Percentiles rank a stretch among this genome's conserved stretches.
These are phyloP conservation scores for Melieria omissa DNA, from an alignment of 2,888 invertebrate species.

Conservation along the genomic window DNA sequence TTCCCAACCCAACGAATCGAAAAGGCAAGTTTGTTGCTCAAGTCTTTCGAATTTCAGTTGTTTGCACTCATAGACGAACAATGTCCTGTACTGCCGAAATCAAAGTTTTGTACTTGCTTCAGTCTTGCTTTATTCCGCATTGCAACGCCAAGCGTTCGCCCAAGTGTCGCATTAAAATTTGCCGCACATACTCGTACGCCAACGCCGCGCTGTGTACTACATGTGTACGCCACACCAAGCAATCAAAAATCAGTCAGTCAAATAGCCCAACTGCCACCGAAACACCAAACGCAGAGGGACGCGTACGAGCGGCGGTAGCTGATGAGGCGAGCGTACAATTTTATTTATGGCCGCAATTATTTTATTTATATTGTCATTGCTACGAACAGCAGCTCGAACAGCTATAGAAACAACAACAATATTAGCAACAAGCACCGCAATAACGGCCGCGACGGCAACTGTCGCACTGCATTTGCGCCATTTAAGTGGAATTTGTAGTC, in stretches of 20 bases:
- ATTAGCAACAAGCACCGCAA: constrained; percentile 17
- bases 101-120: too few relatives aligned
- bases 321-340: constrained; percentile 54
- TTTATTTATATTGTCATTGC: constrained; percentile 62
- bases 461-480: constrained; percentile 24
- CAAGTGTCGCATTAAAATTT: constrained; percentile 40
- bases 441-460: constrained; percentile 22
- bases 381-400: too few relatives aligned
- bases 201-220: constrained; percentile 40
- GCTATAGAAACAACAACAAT: constrained; percentile 20
- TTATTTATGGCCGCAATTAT: constrained; percentile 64
- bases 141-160: too few relatives aligned
- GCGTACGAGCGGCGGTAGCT: constrained; percentile 1
- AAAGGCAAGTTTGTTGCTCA: too few relatives aligned
- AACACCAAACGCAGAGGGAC: constrained; percentile 14
- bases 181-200: constrained; percentile 36
- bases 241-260: constrained; percentile 19
- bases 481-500: constrained; percentile 57
- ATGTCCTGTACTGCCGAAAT: too few relatives aligned
- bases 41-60: too few relatives aligned
- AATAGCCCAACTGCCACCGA: constrained; percentile 26
- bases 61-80: too few relatives aligned
- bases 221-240: background rate
- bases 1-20: too few relatives aligned
- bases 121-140: too few relatives aligned